phyloP scores from a whole-genome alignment of 2,797 vertebrate species.

The Hippocampus kuda region DNA sequence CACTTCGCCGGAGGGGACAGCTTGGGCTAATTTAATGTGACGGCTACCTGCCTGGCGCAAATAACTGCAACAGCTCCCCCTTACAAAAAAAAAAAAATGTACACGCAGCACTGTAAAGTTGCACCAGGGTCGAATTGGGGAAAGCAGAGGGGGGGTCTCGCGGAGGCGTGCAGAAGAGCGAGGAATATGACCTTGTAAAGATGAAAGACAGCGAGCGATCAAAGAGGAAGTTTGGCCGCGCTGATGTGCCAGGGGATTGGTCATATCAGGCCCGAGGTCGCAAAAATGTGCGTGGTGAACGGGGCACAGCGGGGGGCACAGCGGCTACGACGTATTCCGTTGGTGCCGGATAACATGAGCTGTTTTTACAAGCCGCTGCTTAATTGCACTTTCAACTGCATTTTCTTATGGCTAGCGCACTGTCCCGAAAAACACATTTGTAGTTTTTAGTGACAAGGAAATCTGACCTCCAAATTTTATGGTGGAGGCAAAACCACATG shows the following conservation, averaged over 20 bases:
- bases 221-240: slow-evolving; percentile 67
- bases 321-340: slow-evolving; percentile 54
- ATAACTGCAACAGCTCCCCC: slow-evolving; percentile 42
- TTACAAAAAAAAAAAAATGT: neutral
- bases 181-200: slow-evolving; percentile 75
- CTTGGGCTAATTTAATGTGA: slow-evolving; percentile 60
- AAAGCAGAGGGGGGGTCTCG: slow-evolving; percentile 30
- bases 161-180: slow-evolving; percentile 51
- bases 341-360: slow-evolving; percentile 56
- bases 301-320: slow-evolving; percentile 43
- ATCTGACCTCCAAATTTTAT: slow-evolving; percentile 70
- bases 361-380: slow-evolving; percentile 63
- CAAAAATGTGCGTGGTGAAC: slow-evolving; percentile 9
- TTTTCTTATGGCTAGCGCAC: slow-evolving; percentile 50
- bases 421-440: slow-evolving; percentile 49
- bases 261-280: slow-evolving; percentile 47
- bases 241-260: slow-evolving; percentile 61
- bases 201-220: slow-evolving; percentile 73
- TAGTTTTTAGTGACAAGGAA: slow-evolving; percentile 52
- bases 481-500: slow-evolving; percentile 60
- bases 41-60: slow-evolving; percentile 56
- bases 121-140: slow-evolving; percentile 39
- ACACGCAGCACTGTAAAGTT: slow-evolving; percentile 46
- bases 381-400: slow-evolving; percentile 71
- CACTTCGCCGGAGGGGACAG: slow-evolving; percentile 59